Conservation (phyloP, 2,797 vertebrate species). For the Rhinoraja longicauda region DNA sequence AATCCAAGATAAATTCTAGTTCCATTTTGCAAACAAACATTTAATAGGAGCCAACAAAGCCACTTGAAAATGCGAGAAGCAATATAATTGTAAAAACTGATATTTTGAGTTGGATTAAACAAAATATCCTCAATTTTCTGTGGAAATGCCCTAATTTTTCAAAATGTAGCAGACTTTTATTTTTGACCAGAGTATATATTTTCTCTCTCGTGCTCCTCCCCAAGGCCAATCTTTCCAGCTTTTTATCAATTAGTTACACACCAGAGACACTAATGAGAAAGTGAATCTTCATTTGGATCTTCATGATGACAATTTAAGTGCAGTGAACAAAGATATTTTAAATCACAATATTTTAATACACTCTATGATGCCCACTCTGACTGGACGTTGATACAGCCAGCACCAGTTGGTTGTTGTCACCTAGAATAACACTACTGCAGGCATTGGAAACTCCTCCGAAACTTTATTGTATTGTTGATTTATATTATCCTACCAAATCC, state of each 20-base stretch:
- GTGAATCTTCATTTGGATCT: constrained; percentile 13
- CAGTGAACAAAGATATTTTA: neutral
- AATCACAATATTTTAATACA: neutral
- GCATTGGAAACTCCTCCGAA: too few relatives aligned
- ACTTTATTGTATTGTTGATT: too few relatives aligned
- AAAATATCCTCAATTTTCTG: too few relatives aligned
- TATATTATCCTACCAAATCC: too few relatives aligned
- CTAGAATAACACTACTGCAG: too few relatives aligned
- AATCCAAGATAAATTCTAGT: constrained; percentile 7
- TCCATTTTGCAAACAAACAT: neutral
- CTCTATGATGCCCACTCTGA: neutral
- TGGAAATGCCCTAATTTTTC: neutral
- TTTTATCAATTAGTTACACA: neutral
- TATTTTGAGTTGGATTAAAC: neutral
- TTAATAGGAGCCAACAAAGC: neutral
- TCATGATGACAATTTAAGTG: neutral
- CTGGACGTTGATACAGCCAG: neutral
- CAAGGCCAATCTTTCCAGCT: neutral
- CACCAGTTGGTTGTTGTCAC: too few relatives aligned
- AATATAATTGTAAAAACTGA: neutral
- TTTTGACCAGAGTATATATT: neutral
- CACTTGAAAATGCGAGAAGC: neutral
- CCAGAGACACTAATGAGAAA: neutral
- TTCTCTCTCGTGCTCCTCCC: neutral
- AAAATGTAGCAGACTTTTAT: neutral